Conservation (phyloP, 2,888 invertebrate genomes). For the Notocelia uddmanniana region DNA sequence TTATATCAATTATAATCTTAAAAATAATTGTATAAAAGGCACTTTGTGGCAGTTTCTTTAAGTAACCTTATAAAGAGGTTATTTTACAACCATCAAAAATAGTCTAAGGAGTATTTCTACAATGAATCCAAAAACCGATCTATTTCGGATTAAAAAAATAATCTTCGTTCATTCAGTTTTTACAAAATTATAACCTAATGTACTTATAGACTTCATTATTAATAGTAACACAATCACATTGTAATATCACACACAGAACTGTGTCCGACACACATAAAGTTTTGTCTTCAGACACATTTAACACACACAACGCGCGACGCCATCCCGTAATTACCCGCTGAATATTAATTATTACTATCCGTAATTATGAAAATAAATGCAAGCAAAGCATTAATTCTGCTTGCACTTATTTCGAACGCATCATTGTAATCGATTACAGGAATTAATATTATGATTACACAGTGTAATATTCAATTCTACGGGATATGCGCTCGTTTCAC, state of each 20-base stretch:
- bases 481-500: slow-evolving; percentile 55
- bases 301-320: slow-evolving; percentile 67
- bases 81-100: slow-evolving; percentile 73
- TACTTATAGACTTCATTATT: slow-evolving; percentile 75
- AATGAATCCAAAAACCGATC: slow-evolving; percentile 61
- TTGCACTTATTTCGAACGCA: slow-evolving; percentile 62
- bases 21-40: slow-evolving; percentile 79
- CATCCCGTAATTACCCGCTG: slow-evolving; percentile 68
- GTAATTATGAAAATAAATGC: slow-evolving; percentile 61
- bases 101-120: slow-evolving; percentile 74
- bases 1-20: slow-evolving; percentile 58
- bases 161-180: slow-evolving; percentile 52
- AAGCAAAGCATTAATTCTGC: slow-evolving; percentile 67
- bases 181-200: slow-evolving; percentile 68
- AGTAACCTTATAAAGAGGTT: slow-evolving; percentile 65
- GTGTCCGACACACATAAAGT: slow-evolving; percentile 68
- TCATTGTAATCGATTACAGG: slow-evolving; percentile 45
- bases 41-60: slow-evolving; percentile 83
- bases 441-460: slow-evolving; percentile 37
- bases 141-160: slow-evolving; percentile 51
- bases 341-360: slow-evolving; percentile 57
- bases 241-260: slow-evolving; percentile 81
- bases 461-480: slow-evolving; percentile 42
- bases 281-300: slow-evolving; percentile 76
- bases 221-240: slow-evolving; percentile 83